A percentile compares a stretch with the other conserved stretches of the same genome.
phyloP scores from a whole-genome alignment of 2,113 vertebrate genomes.

The Lamprotornis superbus region DNA sequence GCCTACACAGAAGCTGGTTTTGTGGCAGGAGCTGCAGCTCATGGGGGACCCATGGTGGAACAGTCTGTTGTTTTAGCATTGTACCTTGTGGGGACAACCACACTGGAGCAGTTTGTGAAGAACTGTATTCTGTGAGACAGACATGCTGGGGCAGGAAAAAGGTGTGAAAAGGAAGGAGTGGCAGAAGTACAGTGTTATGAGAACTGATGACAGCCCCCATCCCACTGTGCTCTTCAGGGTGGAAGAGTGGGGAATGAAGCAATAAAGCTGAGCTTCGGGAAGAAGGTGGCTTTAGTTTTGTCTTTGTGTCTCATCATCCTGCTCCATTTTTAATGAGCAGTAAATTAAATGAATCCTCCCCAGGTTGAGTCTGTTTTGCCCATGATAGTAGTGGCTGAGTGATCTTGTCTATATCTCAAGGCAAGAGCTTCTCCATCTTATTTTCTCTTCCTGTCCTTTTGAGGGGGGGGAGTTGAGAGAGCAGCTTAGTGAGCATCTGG shows the following conservation, averaged over 20 bases:
- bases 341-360: background rate
- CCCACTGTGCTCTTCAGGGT: fast-evolving
- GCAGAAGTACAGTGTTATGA: background rate
- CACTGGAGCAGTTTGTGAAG: background rate
- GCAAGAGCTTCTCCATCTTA: background rate
- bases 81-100: background rate
- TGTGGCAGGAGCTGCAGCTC: background rate
- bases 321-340: background rate
- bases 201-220: background rate
- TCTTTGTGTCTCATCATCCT: background rate
- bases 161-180: background rate
- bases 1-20: background rate
- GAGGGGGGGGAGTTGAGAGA: background rate
- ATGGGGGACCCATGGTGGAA: background rate
- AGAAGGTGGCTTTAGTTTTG: background rate
- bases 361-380: background rate
- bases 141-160: background rate
- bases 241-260: background rate
- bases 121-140: background rate
- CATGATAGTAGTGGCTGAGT: background rate
- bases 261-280: background rate
- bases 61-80: background rate
- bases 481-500: background rate
- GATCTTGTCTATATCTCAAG: background rate
- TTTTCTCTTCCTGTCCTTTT: background rate